These are phyloP conservation scores for Acrocephalus scirpaceus DNA, from an alignment of 2,797 vertebrate species.

Conservation along the genomic window DNA sequence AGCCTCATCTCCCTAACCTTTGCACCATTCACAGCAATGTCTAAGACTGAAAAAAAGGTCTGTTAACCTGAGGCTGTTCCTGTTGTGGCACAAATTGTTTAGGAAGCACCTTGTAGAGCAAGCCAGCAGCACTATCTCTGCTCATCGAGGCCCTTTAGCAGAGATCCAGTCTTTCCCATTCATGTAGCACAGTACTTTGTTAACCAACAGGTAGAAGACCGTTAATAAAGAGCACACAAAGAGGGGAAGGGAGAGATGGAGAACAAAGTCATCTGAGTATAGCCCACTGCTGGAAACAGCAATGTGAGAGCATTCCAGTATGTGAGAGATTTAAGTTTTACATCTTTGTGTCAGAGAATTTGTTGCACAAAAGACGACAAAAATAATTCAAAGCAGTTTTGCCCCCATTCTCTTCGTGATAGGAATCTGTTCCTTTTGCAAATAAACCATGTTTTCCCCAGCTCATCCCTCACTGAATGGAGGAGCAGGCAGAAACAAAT, in stretches of 20 bases:
- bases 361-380: not conserved
- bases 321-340: not conserved
- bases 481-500: slow-evolving; percentile 16
- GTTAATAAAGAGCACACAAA: not conserved
- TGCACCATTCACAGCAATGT: fast-evolving
- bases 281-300: not conserved
- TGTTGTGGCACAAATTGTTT: not conserved
- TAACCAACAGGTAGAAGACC: not conserved
- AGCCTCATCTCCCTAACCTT: fast-evolving
- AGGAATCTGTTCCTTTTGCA: slow-evolving; percentile 14
- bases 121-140: not conserved
- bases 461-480: not conserved
- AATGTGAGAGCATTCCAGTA: not conserved
- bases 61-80: not conserved
- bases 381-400: slow-evolving; percentile 10
- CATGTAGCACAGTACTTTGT: not conserved
- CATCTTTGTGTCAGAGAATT: not conserved
- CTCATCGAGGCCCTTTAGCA: not conserved
- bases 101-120: not conserved
- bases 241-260: not conserved
- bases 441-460: slow-evolving; percentile 6
- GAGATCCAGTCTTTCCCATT: not conserved
- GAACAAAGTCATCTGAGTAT: not conserved
- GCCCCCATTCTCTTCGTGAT: not conserved
- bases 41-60: not conserved